A percentile compares a stretch with the other conserved stretches of the same genome.
phyloP scores from a whole-genome alignment of 2,888 invertebrate species.

The Trissoscelio sp. region DNA sequence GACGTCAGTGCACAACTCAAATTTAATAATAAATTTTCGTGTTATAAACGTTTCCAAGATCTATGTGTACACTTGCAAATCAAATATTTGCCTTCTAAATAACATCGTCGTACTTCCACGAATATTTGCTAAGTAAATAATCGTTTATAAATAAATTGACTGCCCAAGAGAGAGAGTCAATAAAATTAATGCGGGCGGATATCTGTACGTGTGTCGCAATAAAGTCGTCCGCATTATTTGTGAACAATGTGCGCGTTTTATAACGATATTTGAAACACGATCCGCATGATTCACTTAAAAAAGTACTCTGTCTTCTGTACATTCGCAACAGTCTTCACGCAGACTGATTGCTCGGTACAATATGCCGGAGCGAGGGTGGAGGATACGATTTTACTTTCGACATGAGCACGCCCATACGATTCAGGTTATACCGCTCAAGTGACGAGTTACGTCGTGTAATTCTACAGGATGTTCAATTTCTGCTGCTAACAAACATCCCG shows the following conservation, averaged over 20 bases:
- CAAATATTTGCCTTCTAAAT: neutral
- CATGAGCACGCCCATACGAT: slow-evolving; percentile 57
- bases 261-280: slow-evolving; percentile 45
- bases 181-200: neutral
- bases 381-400: slow-evolving; percentile 59
- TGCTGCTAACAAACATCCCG: slow-evolving; percentile 12
- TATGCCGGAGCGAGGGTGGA: slow-evolving; percentile 54
- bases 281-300: slow-evolving; percentile 42
- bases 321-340: slow-evolving; percentile 34
- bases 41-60: neutral
- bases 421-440: slow-evolving; percentile 46
- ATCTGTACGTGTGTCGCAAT: neutral
- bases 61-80: slow-evolving; percentile 5
- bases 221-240: slow-evolving; percentile 20
- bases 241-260: slow-evolving; percentile 26
- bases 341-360: slow-evolving; percentile 49
- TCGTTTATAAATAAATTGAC: neutral
- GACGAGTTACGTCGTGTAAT: slow-evolving; percentile 44
- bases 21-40: slow-evolving; percentile 17
- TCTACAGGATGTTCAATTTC: slow-evolving; percentile 40
- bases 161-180: neutral
- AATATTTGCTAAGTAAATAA: neutral
- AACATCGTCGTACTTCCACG: neutral
- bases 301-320: slow-evolving; percentile 33
- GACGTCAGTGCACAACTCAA: neutral